Conservation (phyloP, 2,797 vertebrate genomes). For the Parotocinclus haroldoi region DNA sequence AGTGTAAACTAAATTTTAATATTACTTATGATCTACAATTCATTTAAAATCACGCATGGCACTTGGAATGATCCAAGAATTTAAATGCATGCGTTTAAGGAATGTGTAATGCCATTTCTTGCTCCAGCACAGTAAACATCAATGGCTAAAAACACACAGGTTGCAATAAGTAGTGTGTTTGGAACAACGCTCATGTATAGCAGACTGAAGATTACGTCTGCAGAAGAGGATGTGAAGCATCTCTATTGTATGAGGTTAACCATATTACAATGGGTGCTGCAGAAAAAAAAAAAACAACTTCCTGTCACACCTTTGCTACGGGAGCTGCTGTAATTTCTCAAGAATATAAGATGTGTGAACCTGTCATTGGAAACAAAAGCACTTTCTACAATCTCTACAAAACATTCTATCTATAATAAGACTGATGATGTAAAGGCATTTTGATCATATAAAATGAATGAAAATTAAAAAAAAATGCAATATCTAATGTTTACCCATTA, state of each 20-base stretch:
- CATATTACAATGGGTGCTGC: constrained; percentile 24
- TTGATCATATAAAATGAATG: too few species aligned
- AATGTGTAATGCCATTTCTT: not conserved
- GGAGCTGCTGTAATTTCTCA: constrained; percentile 13
- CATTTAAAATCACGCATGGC: too few species aligned
- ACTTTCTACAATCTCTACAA: too few species aligned
- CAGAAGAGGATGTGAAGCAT: constrained; percentile 32
- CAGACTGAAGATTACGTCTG: not conserved
- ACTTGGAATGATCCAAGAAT: too few species aligned
- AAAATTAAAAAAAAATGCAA: too few species aligned
- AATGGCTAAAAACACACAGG: not conserved
- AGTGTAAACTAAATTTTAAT: too few species aligned
- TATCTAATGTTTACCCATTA: too few species aligned
- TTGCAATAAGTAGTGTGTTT: too few species aligned
- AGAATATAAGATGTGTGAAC: not conserved
- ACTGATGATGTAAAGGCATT: too few species aligned
- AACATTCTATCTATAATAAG: too few species aligned
- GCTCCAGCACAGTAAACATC: not conserved
- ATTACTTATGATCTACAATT: too few species aligned
- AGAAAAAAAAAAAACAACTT: constrained; percentile 11
- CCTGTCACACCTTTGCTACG: constrained; percentile 25
- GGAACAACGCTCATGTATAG: not conserved
- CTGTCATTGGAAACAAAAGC: constrained; percentile 20
- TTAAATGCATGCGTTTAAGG: too few species aligned
- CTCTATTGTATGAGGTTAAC: constrained; percentile 41